phyloP scores from a whole-genome alignment of 2,888 invertebrate genomes.

The Petrolisthes manimaculis region DNA sequence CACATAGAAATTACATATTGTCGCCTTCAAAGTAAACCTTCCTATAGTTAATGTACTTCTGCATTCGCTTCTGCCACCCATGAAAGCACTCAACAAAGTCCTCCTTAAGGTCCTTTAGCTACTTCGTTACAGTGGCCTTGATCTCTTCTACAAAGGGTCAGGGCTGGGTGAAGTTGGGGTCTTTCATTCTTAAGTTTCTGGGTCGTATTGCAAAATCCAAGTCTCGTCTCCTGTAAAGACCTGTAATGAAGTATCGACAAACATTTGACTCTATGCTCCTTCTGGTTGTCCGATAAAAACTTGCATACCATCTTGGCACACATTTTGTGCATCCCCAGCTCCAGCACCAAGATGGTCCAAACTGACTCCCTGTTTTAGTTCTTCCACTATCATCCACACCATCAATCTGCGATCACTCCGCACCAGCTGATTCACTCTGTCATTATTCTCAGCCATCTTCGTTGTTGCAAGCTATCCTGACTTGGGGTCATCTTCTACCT shows the following conservation, averaged over 20 bases:
- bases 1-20: not conserved
- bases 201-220: not conserved
- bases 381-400: too few relatives aligned
- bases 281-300: not conserved
- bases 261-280: not conserved
- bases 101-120: conserved; percentile 3
- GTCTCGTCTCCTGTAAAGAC: not conserved
- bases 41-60: conserved; percentile 5
- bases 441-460: conserved; percentile 16
- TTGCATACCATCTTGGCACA: not conserved
- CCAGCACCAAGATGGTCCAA: too few relatives aligned
- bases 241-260: not conserved
- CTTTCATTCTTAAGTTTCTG: not conserved
- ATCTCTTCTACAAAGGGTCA: conserved; percentile 12
- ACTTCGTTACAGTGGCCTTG: not conserved
- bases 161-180: not conserved
- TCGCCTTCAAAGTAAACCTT: not conserved
- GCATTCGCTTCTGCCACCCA: not conserved
- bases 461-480: too few relatives aligned
- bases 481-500: too few relatives aligned
- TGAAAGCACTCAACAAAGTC: too few relatives aligned
- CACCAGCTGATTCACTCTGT: conserved; percentile 21
- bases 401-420: too few relatives aligned
- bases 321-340: too few relatives aligned
- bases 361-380: too few relatives aligned